phyloP scores from a whole-genome alignment of 2,113 vertebrate genomes.

The Nothocercus nigrocapillus region DNA sequence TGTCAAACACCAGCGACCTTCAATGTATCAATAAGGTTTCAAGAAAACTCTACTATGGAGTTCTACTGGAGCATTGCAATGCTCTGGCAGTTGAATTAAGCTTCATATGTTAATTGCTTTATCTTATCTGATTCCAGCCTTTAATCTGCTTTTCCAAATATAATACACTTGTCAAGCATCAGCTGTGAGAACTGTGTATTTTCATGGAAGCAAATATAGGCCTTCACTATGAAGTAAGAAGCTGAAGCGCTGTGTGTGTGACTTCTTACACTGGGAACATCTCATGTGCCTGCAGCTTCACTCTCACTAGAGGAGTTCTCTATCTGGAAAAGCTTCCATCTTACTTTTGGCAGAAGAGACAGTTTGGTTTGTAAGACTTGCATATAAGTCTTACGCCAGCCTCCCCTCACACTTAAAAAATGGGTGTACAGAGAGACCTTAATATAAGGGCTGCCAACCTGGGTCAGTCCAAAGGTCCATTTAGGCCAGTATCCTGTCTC shows the following conservation, averaged over 20 bases:
- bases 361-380: neutral
- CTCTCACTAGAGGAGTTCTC: neutral
- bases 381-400: neutral
- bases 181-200: constrained; percentile 6
- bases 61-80: neutral
- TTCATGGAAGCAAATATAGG: constrained; percentile 24
- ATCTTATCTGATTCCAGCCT: constrained; percentile 44
- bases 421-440: neutral
- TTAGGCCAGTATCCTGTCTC: neutral
- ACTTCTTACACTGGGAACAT: neutral
- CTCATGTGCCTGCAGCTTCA: neutral
- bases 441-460: neutral
- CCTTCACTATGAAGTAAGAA: neutral
- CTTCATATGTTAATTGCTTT: constrained; percentile 10
- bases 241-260: neutral
- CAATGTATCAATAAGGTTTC: neutral
- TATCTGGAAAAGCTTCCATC: neutral
- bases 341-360: neutral
- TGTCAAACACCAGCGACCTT: neutral
- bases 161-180: constrained; percentile 10
- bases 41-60: neutral
- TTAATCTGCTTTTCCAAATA: constrained; percentile 51
- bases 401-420: neutral
- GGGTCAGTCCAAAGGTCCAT: neutral
- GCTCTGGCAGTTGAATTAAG: neutral